phyloP scores from a whole-genome alignment of 2,113 vertebrate species.

The Dromaius novaehollandiae region DNA sequence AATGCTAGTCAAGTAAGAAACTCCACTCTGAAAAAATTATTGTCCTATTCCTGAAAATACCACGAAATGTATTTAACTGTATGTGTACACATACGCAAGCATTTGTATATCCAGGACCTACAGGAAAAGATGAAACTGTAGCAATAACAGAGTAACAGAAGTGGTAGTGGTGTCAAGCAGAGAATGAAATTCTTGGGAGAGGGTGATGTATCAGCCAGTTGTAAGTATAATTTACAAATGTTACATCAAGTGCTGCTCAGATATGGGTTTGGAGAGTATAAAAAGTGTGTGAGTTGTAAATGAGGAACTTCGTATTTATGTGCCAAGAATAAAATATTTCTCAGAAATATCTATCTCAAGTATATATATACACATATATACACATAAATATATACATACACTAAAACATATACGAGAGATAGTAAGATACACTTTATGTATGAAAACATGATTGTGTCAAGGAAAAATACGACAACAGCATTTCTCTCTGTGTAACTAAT shows the following conservation, averaged over 20 bases:
- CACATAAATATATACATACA: background rate
- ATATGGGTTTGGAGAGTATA: background rate
- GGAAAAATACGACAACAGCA: background rate
- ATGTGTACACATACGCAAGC: fast-evolving
- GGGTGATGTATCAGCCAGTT: background rate
- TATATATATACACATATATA: background rate
- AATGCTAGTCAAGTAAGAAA: background rate
- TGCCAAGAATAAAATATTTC: background rate
- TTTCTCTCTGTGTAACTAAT: background rate
- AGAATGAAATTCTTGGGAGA: background rate
- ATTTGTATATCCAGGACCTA: background rate
- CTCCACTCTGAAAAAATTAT: background rate
- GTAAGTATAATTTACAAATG: background rate
- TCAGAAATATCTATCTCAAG: background rate
- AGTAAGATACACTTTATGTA: background rate
- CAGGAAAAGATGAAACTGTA: background rate
- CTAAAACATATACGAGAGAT: background rate
- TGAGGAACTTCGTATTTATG: background rate
- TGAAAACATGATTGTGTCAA: background rate
- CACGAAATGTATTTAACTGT: background rate
- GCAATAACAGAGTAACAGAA: background rate
- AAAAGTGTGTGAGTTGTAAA: background rate
- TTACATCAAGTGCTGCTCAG: background rate
- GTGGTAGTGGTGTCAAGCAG: background rate
- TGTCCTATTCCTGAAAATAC: background rate